Conservation (phyloP, 23 tunicate species). For the Ciona savignyi region DNA sequence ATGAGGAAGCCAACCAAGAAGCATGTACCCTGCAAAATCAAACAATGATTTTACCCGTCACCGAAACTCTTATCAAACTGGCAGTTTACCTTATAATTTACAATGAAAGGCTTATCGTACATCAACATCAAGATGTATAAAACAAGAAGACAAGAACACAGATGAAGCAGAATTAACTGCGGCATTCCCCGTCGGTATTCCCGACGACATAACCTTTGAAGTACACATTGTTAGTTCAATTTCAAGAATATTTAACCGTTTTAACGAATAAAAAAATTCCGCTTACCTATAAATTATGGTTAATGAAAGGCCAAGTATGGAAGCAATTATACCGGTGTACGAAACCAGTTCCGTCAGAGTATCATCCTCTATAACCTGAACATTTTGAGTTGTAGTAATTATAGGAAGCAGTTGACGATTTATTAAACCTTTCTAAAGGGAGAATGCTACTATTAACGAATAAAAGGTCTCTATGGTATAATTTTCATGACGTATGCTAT, state of each 20-base stretch:
- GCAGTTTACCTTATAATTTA: neutral
- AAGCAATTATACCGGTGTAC: constrained; percentile 9
- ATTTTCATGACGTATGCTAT: no score
- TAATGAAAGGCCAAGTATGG: constrained; percentile 8
- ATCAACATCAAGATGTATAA: neutral
- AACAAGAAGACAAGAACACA: constrained; percentile 12
- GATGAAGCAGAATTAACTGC: constrained; percentile 8
- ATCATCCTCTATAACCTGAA: neutral
- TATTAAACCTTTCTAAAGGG: no score
- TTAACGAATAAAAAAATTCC: no score
- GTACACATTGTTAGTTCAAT: neutral
- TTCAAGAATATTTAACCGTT: no score
- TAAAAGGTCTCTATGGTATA: no score
- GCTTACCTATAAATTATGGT: constrained; percentile 15
- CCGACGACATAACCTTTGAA: neutral
- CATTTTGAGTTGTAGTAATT: no score
- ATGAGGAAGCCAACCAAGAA: constrained; percentile 5
- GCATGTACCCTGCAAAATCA: constrained; percentile 5
- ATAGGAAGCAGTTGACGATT: no score
- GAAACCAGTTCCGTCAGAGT: neutral
- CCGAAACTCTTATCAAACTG: neutral
- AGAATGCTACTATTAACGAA: no score
- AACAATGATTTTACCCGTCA: neutral
- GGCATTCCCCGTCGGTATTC: constrained; percentile 19
- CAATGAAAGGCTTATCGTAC: neutral